These are phyloP conservation scores for Ganaspis sp. DNA, from an alignment of 1,140 invertebrate genomes.

Conservation along the genomic window DNA sequence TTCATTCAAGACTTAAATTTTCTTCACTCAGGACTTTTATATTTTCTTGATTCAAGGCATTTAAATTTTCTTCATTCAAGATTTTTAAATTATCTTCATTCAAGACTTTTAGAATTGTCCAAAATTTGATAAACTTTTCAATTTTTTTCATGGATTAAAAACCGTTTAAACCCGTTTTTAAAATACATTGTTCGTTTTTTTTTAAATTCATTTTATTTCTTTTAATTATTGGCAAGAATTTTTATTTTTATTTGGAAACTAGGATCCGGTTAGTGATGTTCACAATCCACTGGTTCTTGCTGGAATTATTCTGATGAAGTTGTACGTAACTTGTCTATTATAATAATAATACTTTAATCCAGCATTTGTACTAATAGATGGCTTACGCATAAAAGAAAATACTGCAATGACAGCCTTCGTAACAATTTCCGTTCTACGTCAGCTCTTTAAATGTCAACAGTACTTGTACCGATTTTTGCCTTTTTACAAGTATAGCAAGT, in stretches of 20 bases:
- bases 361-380: constrained; percentile 22
- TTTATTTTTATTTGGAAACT: background rate
- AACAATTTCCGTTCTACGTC: constrained; percentile 12
- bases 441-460: background rate
- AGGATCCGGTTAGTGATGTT: background rate
- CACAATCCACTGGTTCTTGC: background rate
- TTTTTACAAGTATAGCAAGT: background rate
- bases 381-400: constrained; percentile 17
- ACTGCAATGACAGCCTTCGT: constrained; percentile 3
- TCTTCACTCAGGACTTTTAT: too few species aligned
- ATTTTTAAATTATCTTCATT: too few species aligned
- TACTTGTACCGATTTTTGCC: background rate
- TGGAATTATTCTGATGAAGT: background rate
- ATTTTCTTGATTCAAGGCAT: too few species aligned
- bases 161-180: too few species aligned
- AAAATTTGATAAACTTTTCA: too few species aligned
- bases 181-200: too few species aligned
- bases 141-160: too few species aligned
- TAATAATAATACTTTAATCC: constrained; percentile 21
- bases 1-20: too few species aligned
- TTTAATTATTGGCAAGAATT: background rate
- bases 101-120: too few species aligned
- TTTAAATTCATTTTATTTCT: too few species aligned
- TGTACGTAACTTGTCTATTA: background rate
- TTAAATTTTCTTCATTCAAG: too few species aligned